phyloP scores from a whole-genome alignment of 2,888 invertebrate genomes.

The Germaria angustata region DNA sequence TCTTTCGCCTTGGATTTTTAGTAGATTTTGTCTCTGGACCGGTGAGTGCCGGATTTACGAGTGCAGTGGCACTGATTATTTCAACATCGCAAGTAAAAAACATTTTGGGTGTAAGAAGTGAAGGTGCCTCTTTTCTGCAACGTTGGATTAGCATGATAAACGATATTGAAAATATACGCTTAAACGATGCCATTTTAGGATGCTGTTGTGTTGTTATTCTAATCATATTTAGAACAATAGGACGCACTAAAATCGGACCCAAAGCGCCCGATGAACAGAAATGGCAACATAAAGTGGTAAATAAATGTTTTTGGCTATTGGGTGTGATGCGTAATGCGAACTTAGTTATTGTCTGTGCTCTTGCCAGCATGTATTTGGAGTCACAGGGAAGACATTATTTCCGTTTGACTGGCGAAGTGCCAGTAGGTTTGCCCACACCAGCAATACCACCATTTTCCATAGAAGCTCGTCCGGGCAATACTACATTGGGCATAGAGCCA shows the following conservation, averaged over 20 bases:
- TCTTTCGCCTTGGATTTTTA: conserved; percentile 90
- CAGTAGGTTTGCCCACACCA: conserved; percentile 85
- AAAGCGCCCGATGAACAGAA: conserved; percentile 76
- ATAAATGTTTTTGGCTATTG: conserved; percentile 86
- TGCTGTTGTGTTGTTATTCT: conserved; percentile 86
- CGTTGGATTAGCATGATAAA: conserved; percentile 87
- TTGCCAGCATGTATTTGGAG: conserved; percentile 84
- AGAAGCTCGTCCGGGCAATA: conserved; percentile 72
- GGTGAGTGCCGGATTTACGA: conserved; percentile 93
- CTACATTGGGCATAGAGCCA: conserved; percentile 65
- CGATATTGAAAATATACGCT: conserved; percentile 84
- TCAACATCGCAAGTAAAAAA: conserved; percentile 93
- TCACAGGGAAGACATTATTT: conserved; percentile 80
- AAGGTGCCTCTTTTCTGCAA: conserved; percentile 88
- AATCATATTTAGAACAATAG: conserved; percentile 87
- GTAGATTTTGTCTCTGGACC: conserved; percentile 95
- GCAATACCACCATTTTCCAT: conserved; percentile 85
- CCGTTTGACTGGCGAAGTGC: conserved; percentile 85
- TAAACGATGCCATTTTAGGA: conserved; percentile 89
- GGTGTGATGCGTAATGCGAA: conserved; percentile 90
- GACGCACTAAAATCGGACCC: conserved; percentile 84
- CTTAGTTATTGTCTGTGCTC: conserved; percentile 85
- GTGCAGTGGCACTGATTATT: conserved; percentile 93
- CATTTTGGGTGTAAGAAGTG: conserved; percentile 86
- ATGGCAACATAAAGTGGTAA: conserved; percentile 82